phyloP scores from a whole-genome alignment of 2,797 vertebrate species.

The Acanthiza pusilla region DNA sequence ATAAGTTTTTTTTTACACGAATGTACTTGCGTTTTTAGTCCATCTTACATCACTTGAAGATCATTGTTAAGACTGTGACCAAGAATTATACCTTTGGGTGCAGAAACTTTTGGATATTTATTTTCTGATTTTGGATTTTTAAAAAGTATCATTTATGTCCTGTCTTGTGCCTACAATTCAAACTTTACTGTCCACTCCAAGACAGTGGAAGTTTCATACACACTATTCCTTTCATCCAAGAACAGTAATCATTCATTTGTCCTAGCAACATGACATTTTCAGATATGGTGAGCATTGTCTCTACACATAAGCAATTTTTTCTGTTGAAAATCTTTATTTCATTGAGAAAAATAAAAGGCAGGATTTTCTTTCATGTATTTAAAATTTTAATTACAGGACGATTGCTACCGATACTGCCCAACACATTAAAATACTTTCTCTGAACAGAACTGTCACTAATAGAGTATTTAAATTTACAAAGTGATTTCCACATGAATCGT shows the following conservation, averaged over 20 bases:
- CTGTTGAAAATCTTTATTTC: not conserved
- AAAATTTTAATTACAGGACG: not conserved
- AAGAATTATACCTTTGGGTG: not conserved
- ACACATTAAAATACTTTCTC: not conserved
- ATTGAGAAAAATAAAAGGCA: not conserved
- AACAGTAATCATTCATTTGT: not conserved
- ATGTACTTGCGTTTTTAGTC: not conserved
- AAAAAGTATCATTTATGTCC: not conserved
- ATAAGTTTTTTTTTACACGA: not conserved
- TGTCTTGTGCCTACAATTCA: not conserved
- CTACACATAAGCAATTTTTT: not conserved
- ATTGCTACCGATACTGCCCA: not conserved
- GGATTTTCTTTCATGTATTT: not conserved
- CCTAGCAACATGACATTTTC: not conserved
- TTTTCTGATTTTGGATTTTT: not conserved
- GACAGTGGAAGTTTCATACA: not conserved
- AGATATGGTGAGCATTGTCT: not conserved
- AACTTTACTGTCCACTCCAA: not conserved
- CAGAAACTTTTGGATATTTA: not conserved
- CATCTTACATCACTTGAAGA: not conserved
- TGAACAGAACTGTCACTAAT: not conserved
- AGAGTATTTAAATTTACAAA: conserved; percentile 35
- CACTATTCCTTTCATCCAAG: not conserved
- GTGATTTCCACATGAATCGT: conserved; percentile 23
- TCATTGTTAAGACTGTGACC: not conserved